Conservation (phyloP, 2,113 vertebrate species). For the Cynoglossus semilaevis region DNA sequence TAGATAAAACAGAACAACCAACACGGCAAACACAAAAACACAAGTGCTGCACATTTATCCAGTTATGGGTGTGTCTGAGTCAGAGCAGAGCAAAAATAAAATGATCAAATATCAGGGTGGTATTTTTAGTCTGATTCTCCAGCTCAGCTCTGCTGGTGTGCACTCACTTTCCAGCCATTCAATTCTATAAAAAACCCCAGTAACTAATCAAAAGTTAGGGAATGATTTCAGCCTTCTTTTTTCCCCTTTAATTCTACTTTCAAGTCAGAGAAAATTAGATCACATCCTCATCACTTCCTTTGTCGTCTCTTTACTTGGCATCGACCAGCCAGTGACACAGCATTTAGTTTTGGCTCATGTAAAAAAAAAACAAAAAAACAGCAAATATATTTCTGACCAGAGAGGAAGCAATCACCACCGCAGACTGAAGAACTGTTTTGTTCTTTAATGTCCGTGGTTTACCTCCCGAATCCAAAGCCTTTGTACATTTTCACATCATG, state of each 20-base stretch:
- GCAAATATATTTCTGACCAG: slow-evolving; percentile 54
- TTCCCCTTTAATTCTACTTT: slow-evolving; percentile 19
- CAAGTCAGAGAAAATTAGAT: slow-evolving; percentile 37
- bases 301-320: slow-evolving; percentile 31
- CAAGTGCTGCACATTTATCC: background rate
- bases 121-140: slow-evolving; percentile 24
- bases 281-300: slow-evolving; percentile 23
- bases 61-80: slow-evolving; percentile 4
- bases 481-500: background rate
- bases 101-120: slow-evolving; percentile 8
- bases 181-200: slow-evolving; percentile 10
- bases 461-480: background rate
- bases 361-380: slow-evolving; percentile 54
- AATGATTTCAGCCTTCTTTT: background rate
- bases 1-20: background rate
- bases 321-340: slow-evolving; percentile 62
- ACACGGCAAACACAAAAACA: background rate
- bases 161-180: background rate
- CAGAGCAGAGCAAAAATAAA: background rate
- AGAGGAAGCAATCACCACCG: slow-evolving; percentile 25
- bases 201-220: slow-evolving; percentile 9
- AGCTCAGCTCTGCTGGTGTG: background rate
- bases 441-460: background rate
- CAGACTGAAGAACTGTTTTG: slow-evolving; percentile 2
- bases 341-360: slow-evolving; percentile 65